These are phyloP conservation scores for Agrotis ipsilon DNA, from an alignment of 2,888 invertebrate species.

Conservation along the genomic window DNA sequence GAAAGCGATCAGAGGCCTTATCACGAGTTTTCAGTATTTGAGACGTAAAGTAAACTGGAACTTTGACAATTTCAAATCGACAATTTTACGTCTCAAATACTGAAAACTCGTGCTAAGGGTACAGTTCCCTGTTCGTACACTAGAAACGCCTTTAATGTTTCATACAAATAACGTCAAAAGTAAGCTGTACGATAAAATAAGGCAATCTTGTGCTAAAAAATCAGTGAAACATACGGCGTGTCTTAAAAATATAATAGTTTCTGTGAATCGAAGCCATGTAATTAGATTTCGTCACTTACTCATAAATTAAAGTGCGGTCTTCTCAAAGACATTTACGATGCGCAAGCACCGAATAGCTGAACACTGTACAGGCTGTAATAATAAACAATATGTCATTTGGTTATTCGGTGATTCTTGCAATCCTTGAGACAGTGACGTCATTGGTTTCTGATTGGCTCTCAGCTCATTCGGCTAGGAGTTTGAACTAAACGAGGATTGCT, in stretches of 20 bases:
- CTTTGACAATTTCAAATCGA: too few relatives aligned
- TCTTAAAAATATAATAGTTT: not conserved
- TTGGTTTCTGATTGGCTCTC: slow-evolving; percentile 32
- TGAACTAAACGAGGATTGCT: slow-evolving; percentile 14
- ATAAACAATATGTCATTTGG: slow-evolving; percentile 61
- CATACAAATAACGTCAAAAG: too few relatives aligned
- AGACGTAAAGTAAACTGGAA: too few relatives aligned
- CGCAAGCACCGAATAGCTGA: slow-evolving; percentile 16
- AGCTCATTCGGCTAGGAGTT: slow-evolving; percentile 9
- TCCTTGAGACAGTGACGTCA: slow-evolving; percentile 58
- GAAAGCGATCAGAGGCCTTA: not conserved
- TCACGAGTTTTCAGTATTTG: too few relatives aligned
- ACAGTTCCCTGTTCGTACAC: too few relatives aligned
- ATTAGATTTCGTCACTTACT: slow-evolving; percentile 26
- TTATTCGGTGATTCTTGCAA: slow-evolving; percentile 49
- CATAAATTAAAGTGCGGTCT: slow-evolving; percentile 25
- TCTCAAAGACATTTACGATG: slow-evolving; percentile 42
- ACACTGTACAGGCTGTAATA: slow-evolving; percentile 50
- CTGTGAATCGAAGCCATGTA: not conserved
- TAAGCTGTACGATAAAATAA: too few relatives aligned
- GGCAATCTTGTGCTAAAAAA: too few relatives aligned
- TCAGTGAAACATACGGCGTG: not conserved
- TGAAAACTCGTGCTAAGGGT: too few relatives aligned
- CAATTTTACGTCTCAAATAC: too few relatives aligned
- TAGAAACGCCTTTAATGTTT: too few relatives aligned